Base-by-base conservation (phyloP, 2,888 invertebrate genomes). In the Thalpophila matura region DNA sequence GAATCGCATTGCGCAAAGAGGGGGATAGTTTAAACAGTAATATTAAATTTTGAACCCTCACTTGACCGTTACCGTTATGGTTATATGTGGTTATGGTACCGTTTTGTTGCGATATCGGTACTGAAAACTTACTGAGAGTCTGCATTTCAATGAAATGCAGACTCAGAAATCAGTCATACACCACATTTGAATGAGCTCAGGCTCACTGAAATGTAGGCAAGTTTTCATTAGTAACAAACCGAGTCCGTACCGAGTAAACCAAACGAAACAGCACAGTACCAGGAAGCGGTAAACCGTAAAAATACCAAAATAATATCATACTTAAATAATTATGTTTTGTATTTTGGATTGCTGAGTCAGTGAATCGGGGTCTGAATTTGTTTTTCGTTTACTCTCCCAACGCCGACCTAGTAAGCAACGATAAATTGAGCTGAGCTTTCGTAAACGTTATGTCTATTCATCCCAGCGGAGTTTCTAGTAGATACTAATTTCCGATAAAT, bases 401-500 rank as follows among this genome's bases (percentile, higher is more conserved):
- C 38, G 45, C 33, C 37, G 26, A 62, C 45, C 26, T 47, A 43
- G 40, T 42, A 65, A 51, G 60, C 63, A 56, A 49, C 45, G 76
- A 75, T 75, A 70, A 75, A 79, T 76, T 76, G 60, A 64, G 73
- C 79, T 68, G 74, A 81, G 74, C 72, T 75, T 68, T 71, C 66
- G 64, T 72, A 78, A 82, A 74, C 69, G 78, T 72, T 76, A 73
- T 68, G 77, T 83, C 79, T 83, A 84, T 83, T 82, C 84, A 84
- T 79, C 77, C 81, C 83, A 71, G 67, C 77, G 81, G 87, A 90
- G 86, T 90, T 88, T 84, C 85, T 85, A 86, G 81, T 80, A 82
- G 82, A 84, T 87, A 91, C 91, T 93, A 94, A 92, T 93, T 93
- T 92, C 90, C 90, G 88, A 92, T 93, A 92, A 92, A 93, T 92